Conservation (phyloP, 2,113 vertebrate genomes). For the Zosterops japonicus region DNA sequence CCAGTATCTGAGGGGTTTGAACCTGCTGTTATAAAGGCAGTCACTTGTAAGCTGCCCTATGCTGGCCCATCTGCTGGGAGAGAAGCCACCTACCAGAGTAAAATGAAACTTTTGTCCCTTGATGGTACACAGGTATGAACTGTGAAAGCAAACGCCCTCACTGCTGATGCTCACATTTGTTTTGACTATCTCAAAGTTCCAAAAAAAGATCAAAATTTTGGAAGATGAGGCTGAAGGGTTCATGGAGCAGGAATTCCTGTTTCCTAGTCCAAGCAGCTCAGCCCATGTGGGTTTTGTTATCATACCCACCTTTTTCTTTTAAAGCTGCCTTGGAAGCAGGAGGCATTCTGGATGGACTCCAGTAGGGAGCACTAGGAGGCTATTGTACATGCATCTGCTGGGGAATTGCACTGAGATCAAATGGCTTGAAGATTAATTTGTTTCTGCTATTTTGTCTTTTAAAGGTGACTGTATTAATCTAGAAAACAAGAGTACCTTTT, state of each 20-base stretch:
- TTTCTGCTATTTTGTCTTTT: not conserved
- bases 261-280: not conserved
- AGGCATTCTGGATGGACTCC: slow-evolving; percentile 18
- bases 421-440: not conserved
- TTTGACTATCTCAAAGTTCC: not conserved
- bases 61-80: not conserved
- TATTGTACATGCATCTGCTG: not conserved
- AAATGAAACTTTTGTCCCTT: not conserved
- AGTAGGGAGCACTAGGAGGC: slow-evolving; percentile 61
- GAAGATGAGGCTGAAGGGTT: not conserved
- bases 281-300: not conserved
- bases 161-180: not conserved
- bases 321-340: not conserved
- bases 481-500: not conserved
- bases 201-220: not conserved
- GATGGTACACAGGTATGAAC: not conserved
- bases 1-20: not conserved
- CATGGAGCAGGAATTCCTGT: not conserved
- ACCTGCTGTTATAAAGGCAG: not conserved
- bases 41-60: not conserved
- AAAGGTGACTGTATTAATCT: slow-evolving; percentile 7
- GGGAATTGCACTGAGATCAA: not conserved
- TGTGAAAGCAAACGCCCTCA: not conserved
- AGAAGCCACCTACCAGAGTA: not conserved
- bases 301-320: not conserved